These are phyloP conservation scores for Xestia c-nigrum DNA, from an alignment of 2,888 invertebrate genomes.

Conservation along the genomic window DNA sequence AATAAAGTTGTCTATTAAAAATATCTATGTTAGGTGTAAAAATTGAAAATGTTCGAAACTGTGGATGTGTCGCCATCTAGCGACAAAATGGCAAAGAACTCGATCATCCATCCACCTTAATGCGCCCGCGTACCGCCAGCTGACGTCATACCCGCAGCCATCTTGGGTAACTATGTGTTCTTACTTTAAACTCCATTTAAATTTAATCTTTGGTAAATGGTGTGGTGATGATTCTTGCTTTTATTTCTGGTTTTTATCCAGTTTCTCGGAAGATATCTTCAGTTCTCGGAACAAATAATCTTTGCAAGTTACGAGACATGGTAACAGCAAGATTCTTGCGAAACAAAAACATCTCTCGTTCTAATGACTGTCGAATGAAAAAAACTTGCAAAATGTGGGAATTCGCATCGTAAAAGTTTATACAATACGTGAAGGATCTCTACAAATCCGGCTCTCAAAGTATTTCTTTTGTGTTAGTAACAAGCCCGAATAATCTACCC, in stretches of 20 bases:
- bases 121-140: slow-evolving; percentile 71
- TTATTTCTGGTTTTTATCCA: slow-evolving; percentile 36
- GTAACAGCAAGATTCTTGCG: slow-evolving; percentile 19
- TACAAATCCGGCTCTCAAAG: slow-evolving; percentile 33
- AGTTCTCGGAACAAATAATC: slow-evolving; percentile 24
- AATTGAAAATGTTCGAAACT: too few relatives aligned
- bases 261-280: slow-evolving; percentile 24
- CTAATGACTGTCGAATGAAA: slow-evolving; percentile 29
- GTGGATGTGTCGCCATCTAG: too few relatives aligned
- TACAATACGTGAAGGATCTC: slow-evolving; percentile 31
- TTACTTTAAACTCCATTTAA: slow-evolving; percentile 55
- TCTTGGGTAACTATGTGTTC: slow-evolving; percentile 69
- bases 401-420: slow-evolving; percentile 36
- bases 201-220: slow-evolving; percentile 57
- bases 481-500: slow-evolving; percentile 43
- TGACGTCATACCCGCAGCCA: slow-evolving; percentile 78
- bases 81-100: too few relatives aligned
- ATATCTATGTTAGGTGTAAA: too few relatives aligned
- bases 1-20: too few relatives aligned
- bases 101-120: too few relatives aligned
- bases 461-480: slow-evolving; percentile 42
- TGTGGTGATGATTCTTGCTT: slow-evolving; percentile 31
- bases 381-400: slow-evolving; percentile 34
- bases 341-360: slow-evolving; percentile 51
- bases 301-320: slow-evolving; percentile 28